A percentile compares a stretch with the other conserved stretches of the same genome.
Conservation (phyloP, 1,140 invertebrate species). For the Drosophila melanogaster region Release_6_plus_ISO1_MT NT_037436.4:20187001-20187500, state of each 20-base stretch:
- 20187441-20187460: conserved; percentile 30
- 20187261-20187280: neutral
- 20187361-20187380: conserved; percentile 12
- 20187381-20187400: conserved; percentile 16
- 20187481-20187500: conserved; percentile 21
- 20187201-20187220: neutral
- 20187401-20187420: conserved; percentile 43
- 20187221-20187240: neutral
- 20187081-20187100: too few species aligned
- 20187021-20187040: neutral
- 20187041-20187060: conserved; percentile 14
- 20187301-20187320: conserved; percentile 1
- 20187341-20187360: conserved; percentile 6
- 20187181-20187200: too few species aligned
- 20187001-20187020: conserved; percentile 20
- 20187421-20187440: conserved; percentile 42
- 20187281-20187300: too few species aligned
- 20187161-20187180: too few species aligned
- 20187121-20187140: too few species aligned
- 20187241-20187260: neutral
- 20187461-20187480: conserved; percentile 39
- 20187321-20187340: neutral
- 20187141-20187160: too few species aligned
- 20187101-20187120: too few species aligned
- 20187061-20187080: too few species aligned